These are phyloP conservation scores for Carettochelys insculpta DNA, from an alignment of 2,113 vertebrate genomes.

Conservation along the genomic window DNA sequence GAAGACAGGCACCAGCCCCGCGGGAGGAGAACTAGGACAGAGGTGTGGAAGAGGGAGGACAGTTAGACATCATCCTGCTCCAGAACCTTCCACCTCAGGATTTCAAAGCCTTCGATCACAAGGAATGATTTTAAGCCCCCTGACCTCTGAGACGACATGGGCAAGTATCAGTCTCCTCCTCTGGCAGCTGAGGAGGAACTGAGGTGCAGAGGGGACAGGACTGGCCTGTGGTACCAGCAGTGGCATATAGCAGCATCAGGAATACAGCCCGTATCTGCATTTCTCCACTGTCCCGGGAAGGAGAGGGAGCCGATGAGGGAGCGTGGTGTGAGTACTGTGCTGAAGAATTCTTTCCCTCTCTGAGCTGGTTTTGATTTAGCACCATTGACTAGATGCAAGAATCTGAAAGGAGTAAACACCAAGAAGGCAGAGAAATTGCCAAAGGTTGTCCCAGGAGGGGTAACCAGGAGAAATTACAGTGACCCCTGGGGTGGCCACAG, in stretches of 20 bases:
- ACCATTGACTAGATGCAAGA: background rate
- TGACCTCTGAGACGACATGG: background rate
- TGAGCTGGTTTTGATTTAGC: constrained; percentile 19
- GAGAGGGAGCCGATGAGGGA: background rate
- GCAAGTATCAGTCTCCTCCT: background rate
- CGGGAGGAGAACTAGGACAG: background rate
- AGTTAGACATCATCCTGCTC: background rate
- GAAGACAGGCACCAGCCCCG: background rate
- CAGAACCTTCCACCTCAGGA: background rate
- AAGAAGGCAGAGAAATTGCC: background rate
- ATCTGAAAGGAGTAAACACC: background rate
- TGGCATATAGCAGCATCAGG: background rate
- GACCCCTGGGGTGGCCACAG: background rate
- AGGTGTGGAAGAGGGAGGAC: background rate
- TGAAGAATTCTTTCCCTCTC: background rate
- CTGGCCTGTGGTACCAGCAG: background rate
- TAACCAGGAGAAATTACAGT: background rate
- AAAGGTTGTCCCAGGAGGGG: background rate
- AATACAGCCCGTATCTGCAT: background rate
- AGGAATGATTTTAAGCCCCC: background rate
- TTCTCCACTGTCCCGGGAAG: background rate
- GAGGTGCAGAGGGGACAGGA: background rate
- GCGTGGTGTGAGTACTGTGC: background rate
- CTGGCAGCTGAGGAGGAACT: background rate
- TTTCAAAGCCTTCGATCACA: background rate